These are phyloP conservation scores for Alcedo atthis DNA, from an alignment of 2,797 vertebrate species.

Conservation along the genomic window DNA sequence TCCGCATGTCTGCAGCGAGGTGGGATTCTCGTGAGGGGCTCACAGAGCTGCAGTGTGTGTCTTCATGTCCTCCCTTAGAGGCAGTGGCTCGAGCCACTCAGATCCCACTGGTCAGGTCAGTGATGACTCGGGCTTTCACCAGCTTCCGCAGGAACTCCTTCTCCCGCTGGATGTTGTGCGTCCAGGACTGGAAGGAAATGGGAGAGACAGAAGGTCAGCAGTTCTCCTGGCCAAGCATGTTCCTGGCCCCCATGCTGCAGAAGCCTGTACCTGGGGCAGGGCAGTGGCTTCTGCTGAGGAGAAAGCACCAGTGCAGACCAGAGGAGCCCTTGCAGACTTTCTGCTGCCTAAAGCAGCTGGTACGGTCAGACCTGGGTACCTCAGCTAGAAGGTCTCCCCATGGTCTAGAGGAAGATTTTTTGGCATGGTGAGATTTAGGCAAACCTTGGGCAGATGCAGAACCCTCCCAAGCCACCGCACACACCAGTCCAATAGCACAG, in stretches of 20 bases:
- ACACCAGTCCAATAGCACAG: neutral
- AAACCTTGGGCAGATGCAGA: neutral
- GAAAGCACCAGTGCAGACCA: neutral
- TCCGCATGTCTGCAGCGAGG: slow-evolving; percentile 45
- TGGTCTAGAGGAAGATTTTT: neutral
- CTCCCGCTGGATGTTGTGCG: slow-evolving; percentile 94
- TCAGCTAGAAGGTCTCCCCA: neutral
- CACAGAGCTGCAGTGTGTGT: slow-evolving; percentile 39
- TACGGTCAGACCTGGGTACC: fast-evolving
- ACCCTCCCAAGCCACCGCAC: neutral
- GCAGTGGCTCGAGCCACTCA: slow-evolving; percentile 78
- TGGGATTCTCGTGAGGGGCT: slow-evolving; percentile 34
- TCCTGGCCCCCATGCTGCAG: fast-evolving
- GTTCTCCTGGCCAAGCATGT: neutral
- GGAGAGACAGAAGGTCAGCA: slow-evolving; percentile 15
- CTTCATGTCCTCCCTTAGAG: slow-evolving; percentile 6
- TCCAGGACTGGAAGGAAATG: slow-evolving; percentile 88
- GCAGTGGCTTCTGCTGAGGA: neutral
- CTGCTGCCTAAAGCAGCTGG: neutral
- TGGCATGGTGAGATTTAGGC: neutral
- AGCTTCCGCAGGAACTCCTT: slow-evolving; percentile 94
- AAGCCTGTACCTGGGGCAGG: neutral
- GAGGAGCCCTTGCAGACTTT: neutral
- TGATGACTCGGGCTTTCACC: slow-evolving; percentile 91
- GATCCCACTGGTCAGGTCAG: slow-evolving; percentile 92